Conservation (phyloP, 2,113 vertebrate genomes). For the Ophiodon elongatus region DNA sequence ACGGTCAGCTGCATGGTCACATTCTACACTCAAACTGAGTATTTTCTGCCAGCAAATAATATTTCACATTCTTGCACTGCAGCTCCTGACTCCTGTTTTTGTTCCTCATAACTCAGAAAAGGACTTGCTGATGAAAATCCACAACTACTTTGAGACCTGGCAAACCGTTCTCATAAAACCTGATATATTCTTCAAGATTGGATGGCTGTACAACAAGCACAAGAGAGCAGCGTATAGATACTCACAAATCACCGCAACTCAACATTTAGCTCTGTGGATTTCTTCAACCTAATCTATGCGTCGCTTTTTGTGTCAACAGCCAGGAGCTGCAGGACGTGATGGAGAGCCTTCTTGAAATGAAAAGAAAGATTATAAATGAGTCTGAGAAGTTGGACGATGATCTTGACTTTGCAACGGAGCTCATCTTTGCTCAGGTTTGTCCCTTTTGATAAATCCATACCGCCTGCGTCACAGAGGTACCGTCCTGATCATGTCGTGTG, state of each 20-base stretch:
- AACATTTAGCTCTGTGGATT: neutral
- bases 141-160: conserved; percentile 95
- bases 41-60: neutral
- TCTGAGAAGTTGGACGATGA: conserved; percentile 92
- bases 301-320: conserved; percentile 74
- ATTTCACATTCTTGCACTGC: neutral
- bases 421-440: conserved; percentile 95
- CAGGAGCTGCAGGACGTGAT: conserved; percentile 92
- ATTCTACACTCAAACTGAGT: neutral
- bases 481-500: too few relatives aligned
- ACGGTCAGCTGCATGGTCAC: conserved; percentile 83
- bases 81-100: conserved; percentile 18
- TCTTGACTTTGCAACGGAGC: conserved; percentile 92
- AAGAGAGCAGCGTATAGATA: conserved; percentile 90
- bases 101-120: conserved; percentile 83
- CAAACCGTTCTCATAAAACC: conserved; percentile 94
- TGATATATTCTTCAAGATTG: conserved; percentile 93
- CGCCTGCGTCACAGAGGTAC: neutral
- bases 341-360: conserved; percentile 88
- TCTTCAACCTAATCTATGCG: neutral
- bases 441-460: neutral
- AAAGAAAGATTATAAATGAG: conserved; percentile 86
- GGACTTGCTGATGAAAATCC: conserved; percentile 91
- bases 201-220: conserved; percentile 92
- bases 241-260: neutral